Conservation (phyloP, 2,888 invertebrate genomes). For the Quadroppia sp. region DNA sequence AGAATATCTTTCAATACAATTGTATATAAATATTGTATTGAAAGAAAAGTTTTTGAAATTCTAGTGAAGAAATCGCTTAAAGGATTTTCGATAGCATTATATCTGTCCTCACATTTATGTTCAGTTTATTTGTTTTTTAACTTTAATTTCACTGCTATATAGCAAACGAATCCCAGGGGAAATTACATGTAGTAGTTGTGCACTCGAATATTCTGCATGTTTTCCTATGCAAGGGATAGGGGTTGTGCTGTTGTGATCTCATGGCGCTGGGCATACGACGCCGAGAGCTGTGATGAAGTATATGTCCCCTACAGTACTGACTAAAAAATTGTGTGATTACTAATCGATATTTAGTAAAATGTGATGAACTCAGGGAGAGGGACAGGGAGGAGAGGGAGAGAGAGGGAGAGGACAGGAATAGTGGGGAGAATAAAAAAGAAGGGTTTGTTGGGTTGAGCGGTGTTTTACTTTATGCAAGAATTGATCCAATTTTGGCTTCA, state of each 20-base stretch:
- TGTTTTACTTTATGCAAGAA: slow-evolving; percentile 33
- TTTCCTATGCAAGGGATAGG: slow-evolving; percentile 35
- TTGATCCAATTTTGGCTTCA: slow-evolving; percentile 32
- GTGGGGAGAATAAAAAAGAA: slow-evolving; percentile 23
- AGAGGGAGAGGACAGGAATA: background rate
- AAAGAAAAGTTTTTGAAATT: slow-evolving; percentile 4
- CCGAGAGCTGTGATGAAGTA: slow-evolving; percentile 9
- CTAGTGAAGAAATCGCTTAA: background rate
- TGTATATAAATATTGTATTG: background rate
- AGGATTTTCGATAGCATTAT: slow-evolving; percentile 34
- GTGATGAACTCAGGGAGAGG: slow-evolving; percentile 23
- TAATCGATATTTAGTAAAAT: slow-evolving; percentile 38
- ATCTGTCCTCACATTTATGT: slow-evolving; percentile 17
- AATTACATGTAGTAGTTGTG: slow-evolving; percentile 30
- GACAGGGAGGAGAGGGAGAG: slow-evolving; percentile 11
- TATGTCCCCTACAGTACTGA: slow-evolving; percentile 24
- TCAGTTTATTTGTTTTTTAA: slow-evolving; percentile 36
- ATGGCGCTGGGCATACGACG: background rate
- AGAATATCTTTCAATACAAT: too few relatives aligned
- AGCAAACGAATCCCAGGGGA: slow-evolving; percentile 15
- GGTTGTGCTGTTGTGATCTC: background rate
- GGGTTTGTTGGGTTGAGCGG: slow-evolving; percentile 12
- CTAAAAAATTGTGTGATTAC: slow-evolving; percentile 40
- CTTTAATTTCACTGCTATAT: slow-evolving; percentile 34
- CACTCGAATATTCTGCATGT: slow-evolving; percentile 21